Conservation (phyloP, 2,113 vertebrate species). For the Amphilophus citrinellus region DNA sequence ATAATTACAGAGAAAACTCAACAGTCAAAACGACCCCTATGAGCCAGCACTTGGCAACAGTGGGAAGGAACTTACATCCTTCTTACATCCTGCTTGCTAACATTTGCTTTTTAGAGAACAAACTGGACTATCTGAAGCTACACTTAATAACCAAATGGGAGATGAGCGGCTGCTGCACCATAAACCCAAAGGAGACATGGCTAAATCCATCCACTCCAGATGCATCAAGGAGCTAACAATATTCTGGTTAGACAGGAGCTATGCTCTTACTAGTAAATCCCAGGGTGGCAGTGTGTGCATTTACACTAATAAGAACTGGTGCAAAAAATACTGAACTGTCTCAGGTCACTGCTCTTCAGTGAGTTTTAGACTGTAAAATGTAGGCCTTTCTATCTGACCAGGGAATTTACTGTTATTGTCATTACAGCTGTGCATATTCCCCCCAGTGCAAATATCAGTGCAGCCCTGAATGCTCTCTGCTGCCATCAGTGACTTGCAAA, state of each 20-base stretch:
- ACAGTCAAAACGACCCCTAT: no score
- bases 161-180: no score
- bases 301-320: neutral
- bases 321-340: neutral
- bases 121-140: neutral
- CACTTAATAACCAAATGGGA: no score
- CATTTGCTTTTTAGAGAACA: neutral
- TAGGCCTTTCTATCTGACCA: neutral
- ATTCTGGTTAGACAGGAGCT: neutral
- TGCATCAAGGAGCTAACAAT: neutral
- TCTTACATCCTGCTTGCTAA: neutral
- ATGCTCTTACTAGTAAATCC: neutral
- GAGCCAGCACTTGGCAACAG: no score
- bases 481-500: neutral
- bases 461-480: neutral
- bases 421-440: neutral
- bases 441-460: neutral
- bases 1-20: no score
- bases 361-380: neutral
- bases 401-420: neutral
- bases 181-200: neutral
- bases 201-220: neutral
- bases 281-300: neutral
- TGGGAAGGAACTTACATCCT: no score
- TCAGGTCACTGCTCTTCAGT: neutral